Evolutionary conservation across 2,797 vertebrate genomes (phyloP), one percentile per base, ranked within the genome.

Genomic region (Discoglossus pictus): DNA sequence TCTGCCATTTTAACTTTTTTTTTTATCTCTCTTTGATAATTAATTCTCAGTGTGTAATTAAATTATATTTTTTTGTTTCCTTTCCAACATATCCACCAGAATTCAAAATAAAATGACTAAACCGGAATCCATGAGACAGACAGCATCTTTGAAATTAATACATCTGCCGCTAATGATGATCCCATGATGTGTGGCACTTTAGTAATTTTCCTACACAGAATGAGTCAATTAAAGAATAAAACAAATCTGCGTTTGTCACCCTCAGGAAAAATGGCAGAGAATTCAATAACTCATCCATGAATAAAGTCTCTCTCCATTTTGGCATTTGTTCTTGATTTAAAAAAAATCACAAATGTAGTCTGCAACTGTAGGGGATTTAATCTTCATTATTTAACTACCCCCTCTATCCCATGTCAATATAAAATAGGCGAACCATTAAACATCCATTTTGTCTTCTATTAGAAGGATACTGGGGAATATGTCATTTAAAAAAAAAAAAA

Each of bases 201-300:
- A 20, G 31, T 60, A 34, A 40, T 43, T 20, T 52, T 68, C 31
- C 25, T 44, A 21, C 52, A 27, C 65, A 68, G 55, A 68, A 61
- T 68, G 56, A 61, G n/a, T 61, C 65, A 61, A 68, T 68, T 61
- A 68, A 25, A 61, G 38, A 60, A 52, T 46, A 61, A 68, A 68
- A 68, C 55, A 68, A 68, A 68, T 53, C 44, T 61, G 55, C n/a
- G 51, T 15, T 38, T 61, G 56, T 60, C 65, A 68, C 65, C 65
- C 65, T 17, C 25, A 61, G 65, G 56, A 68, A 68, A 68, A 60
- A 68, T 68, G 65, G 65, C 55, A 68, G 23, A 21, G 54, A 51
- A 67, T 23, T 51, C 54, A 40, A 27, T 60, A 68, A 53, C 46
- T 44, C 35, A 58, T 61, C 55, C 40, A 27, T 44, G n/a, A 39